Evolutionary conservation across 1,140 invertebrate genomes (phyloP).

Genomic region (Acromyrmex echinatior): DNA sequence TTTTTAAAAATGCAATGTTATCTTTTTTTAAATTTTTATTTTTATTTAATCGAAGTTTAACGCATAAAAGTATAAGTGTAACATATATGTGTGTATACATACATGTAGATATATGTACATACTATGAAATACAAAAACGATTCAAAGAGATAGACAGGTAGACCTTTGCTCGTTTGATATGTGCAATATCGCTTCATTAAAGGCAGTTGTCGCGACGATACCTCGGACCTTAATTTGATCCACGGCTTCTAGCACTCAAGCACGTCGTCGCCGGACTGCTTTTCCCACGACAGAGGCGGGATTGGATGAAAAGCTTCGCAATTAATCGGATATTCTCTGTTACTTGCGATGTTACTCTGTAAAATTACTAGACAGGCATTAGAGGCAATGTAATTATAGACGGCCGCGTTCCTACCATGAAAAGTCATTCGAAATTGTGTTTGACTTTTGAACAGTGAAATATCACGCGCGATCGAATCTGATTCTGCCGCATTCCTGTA

Average conservation of each 20-base stretch:
- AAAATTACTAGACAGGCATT: conserved; percentile 50
- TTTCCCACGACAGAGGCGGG: background rate
- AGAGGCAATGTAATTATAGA: conserved; percentile 38
- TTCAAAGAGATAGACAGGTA: too few relatives aligned
- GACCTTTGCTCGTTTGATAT: background rate
- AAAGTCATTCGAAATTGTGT: conserved; percentile 20
- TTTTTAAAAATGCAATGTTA: background rate
- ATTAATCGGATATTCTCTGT: conserved; percentile 62
- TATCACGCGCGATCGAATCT: background rate
- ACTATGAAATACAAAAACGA: background rate
- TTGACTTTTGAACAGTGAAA: background rate
- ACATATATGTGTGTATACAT: too few relatives aligned
- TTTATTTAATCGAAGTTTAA: background rate
- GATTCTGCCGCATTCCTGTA: background rate
- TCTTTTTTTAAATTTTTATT: background rate
- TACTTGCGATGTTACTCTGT: background rate
- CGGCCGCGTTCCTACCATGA: background rate
- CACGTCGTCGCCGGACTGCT: conserved; percentile 18
- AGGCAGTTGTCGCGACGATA: background rate
- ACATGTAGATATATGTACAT: background rate
- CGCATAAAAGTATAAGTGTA: background rate
- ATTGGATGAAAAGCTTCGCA: conserved; percentile 48
- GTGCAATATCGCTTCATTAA: conserved; percentile 44
- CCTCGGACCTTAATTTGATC: conserved; percentile 63
- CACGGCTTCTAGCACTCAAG: conserved; percentile 16